Base-by-base conservation (phyloP, 2,888 invertebrate genomes). In the Acanthosepion esculentum region DNA sequence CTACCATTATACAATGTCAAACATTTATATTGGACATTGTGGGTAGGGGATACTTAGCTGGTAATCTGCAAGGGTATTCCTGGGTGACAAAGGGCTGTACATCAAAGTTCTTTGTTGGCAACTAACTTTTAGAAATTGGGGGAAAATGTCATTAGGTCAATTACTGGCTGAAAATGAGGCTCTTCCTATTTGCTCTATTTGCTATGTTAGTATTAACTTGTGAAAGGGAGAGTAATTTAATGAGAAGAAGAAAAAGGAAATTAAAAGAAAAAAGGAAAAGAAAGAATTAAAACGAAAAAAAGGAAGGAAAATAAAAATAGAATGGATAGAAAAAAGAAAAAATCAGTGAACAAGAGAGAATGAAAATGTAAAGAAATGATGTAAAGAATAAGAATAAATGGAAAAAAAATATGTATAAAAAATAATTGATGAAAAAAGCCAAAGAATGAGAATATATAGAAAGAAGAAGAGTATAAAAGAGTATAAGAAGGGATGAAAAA, bases 61-160 rank as follows among this genome's bases (percentile, higher is more conserved):
- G n/a, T 15, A 33, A n/a, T 15, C n/a, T 10, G n/a, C 8, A 33
- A 78, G 78, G 78, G 78, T 1, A 10, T n/a, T 78, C 78, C 78
- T 78, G n/a, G 78, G 78, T 78, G 78, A 78, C n/a, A 78, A 78
- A 78, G n/a, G 78, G n/a, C n/a, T 33, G n/a, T 78, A 78, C 78
- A n/a, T 78, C 78, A 78, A 78, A 78, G n/a, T n/a, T 78, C n/a
- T 78, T 78, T 78, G 78, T 78, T n/a, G 78, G 78, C 78, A 78
- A 78, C 78, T 33, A n/a, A 33, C 78, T 78, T 78, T 78, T 78
- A 78, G 78, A 18, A n/a, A 78, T 78, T 78, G 78, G 33, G 12
- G 78, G 8, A 15, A 78, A 78, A 78, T 78, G 78, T 78, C 78
- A 78, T 78, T 33, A 33, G 78, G 78, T 33, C n/a, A 78, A 78